phyloP scores from a whole-genome alignment of 2,797 vertebrate genomes.

The Cryptoblepharus egeriae region DNA sequence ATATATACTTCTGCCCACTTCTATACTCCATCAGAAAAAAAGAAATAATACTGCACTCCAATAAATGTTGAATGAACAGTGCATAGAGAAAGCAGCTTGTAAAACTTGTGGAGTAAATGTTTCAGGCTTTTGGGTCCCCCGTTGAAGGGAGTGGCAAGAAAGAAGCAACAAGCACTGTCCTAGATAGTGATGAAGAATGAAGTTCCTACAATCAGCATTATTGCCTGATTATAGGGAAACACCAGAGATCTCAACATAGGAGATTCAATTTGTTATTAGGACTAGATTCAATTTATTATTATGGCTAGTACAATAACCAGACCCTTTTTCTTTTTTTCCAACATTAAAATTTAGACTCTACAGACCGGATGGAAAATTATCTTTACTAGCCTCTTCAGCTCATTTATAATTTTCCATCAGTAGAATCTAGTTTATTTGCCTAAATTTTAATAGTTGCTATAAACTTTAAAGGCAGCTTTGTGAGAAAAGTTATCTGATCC shows the following conservation, averaged over 20 bases:
- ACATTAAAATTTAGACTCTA: background rate
- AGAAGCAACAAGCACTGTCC: conserved; percentile 56
- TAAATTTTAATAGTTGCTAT: too few species aligned
- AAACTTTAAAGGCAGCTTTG: conserved; percentile 37
- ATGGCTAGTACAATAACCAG: background rate
- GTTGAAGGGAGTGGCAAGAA: conserved; percentile 19
- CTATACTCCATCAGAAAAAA: conserved; percentile 36
- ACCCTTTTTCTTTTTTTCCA: background rate
- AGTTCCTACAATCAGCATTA: conserved; percentile 26
- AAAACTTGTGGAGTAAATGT: conserved; percentile 42
- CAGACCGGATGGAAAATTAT: conserved; percentile 17
- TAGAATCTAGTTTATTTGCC: too few species aligned
- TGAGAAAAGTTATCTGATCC: conserved; percentile 42
- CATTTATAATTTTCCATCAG: too few species aligned
- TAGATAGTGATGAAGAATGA: conserved; percentile 32
- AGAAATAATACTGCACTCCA: conserved; percentile 1
- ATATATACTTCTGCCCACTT: conserved; percentile 35
- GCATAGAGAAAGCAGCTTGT: conserved; percentile 3
- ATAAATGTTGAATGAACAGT: conserved; percentile 17
- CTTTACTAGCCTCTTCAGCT: conserved; percentile 31
- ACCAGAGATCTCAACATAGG: background rate
- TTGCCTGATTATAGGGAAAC: conserved; percentile 20
- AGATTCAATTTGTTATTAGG: too few species aligned
- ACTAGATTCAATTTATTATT: too few species aligned
- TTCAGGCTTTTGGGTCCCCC: conserved; percentile 33